Evolutionary conservation across 2,113 vertebrate genomes (phyloP), one percentile per base, ranked within the genome.

Genomic region (Chrysochloris asiatica): DNA sequence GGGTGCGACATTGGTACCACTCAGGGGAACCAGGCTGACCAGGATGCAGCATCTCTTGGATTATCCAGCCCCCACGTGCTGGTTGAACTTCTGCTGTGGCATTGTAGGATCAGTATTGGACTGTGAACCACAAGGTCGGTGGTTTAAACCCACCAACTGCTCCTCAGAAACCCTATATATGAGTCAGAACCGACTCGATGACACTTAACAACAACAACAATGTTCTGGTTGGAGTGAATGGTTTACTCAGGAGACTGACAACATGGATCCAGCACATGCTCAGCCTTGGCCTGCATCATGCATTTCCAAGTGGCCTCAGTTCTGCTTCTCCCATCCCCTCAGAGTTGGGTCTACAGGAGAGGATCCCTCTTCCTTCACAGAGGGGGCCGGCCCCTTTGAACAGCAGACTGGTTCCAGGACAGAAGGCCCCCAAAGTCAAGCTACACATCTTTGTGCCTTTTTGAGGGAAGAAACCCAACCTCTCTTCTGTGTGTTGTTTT

Each of bases 371-470:
- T 86, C 41, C 81, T 36, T 6, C 50, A 36, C 45, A 76, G 87
- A 92, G 52, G 72, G 26, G 73, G 26, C 54, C 54, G 78, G 50
- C 41, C 38, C 69, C n/a, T n/a, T 83, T 43, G 52, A 56, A 6
- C 26, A 48, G 76, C 41, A 82, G 48, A 73, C 13, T 83, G 82
- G 85, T 86, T 54, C 72, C 75, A 67, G 82, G 76, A 65, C 56
- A 63, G 24, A 41, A 48, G 84, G 45, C 21, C 38, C 45, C 33
- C 0, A 1, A 75, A 36, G 47, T 65, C 38, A 30, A 63, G 41
- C 72, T 67, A 90, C 38, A 61, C 5, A 12, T 54, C 22, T 82
- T n/a, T 83, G 94, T 97, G 95, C 95, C 95, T 96, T 95, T 85
- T 67, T 65, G 86, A 73, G 47, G n/a, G 71, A 82, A 41, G 92